Conservation (phyloP, 2,113 vertebrate genomes). For the Cinclus cinclus region DNA sequence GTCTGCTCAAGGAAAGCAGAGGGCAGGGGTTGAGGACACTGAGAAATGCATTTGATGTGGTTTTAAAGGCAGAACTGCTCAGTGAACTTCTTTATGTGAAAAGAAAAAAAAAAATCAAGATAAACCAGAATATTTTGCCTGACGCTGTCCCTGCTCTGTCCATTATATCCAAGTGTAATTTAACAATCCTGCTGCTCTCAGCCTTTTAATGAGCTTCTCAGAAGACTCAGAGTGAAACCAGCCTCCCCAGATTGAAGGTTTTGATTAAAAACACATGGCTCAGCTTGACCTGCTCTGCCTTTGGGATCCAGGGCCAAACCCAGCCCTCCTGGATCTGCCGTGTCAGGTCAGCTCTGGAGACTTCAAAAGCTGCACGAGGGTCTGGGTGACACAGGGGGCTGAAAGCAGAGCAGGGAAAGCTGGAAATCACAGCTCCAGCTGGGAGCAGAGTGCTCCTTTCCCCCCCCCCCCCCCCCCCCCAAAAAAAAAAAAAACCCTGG, state of each 20-base stretch:
- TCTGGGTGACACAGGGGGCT: neutral
- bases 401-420: neutral
- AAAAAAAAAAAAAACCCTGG: neutral
- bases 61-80: neutral
- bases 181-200: slow-evolving; percentile 16
- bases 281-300: neutral
- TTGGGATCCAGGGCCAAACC: neutral
- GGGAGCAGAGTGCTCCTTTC: neutral
- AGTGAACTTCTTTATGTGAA: neutral
- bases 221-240: neutral
- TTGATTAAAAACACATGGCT: slow-evolving; percentile 33
- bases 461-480: no score
- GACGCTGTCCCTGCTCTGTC: neutral
- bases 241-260: neutral
- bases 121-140: neutral
- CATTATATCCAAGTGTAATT: neutral
- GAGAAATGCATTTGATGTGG: neutral
- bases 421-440: neutral
- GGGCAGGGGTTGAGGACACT: neutral
- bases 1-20: neutral
- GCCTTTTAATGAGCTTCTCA: slow-evolving; percentile 10
- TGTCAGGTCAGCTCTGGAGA: neutral
- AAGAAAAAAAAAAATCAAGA: neutral
- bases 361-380: neutral
- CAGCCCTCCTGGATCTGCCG: neutral